These are phyloP conservation scores for Octodon degus DNA, from an alignment of 2,113 vertebrate genomes.

Conservation along the genomic window DNA sequence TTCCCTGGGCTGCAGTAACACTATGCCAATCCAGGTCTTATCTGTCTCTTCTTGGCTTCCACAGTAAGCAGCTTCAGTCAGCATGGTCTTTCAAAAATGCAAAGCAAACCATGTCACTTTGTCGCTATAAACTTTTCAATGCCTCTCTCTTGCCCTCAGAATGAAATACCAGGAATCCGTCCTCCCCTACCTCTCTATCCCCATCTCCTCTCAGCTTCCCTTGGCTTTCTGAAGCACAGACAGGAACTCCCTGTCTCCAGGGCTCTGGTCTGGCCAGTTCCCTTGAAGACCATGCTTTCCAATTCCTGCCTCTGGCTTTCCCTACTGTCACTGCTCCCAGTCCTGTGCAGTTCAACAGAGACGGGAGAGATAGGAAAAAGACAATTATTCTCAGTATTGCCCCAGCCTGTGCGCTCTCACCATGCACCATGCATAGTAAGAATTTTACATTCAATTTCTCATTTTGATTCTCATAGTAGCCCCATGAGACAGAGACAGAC, in stretches of 20 bases:
- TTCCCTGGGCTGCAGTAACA: not conserved
- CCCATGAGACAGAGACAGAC: not conserved
- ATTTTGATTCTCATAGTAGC: constrained; percentile 10
- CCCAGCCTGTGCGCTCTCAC: not conserved
- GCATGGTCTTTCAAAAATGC: not conserved
- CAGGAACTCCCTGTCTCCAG: not conserved
- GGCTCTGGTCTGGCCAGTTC: not conserved
- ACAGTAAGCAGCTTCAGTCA: not conserved
- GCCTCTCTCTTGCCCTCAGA: not conserved
- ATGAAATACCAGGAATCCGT: not conserved
- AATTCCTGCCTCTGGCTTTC: not conserved
- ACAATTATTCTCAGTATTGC: not conserved
- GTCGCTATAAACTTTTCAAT: not conserved
- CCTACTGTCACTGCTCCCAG: not conserved
- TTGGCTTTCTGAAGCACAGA: not conserved
- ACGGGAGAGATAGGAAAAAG: not conserved
- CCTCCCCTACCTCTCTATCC: not conserved
- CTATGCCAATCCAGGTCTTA: not conserved
- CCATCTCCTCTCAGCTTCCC: not conserved
- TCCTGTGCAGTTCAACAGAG: not conserved
- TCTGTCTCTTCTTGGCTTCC: not conserved
- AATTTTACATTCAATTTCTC: not conserved
- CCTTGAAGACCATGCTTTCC: not conserved
- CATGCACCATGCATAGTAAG: not conserved
- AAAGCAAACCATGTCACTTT: not conserved